Evolutionary conservation across 2,888 invertebrate genomes (phyloP).

Genomic region (Trachelus tabidus): DNA sequence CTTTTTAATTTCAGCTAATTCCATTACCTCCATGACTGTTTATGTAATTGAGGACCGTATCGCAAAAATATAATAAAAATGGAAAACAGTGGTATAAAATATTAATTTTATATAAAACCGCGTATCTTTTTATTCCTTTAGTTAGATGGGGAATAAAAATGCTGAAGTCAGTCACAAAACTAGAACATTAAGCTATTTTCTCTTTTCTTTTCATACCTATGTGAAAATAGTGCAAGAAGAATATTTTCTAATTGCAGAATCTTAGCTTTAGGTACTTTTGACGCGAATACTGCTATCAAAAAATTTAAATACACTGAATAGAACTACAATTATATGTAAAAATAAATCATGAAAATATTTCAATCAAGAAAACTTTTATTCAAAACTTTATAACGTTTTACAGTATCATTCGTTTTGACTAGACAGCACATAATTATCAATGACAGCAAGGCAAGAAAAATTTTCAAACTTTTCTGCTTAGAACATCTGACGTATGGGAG

Average conservation of each 20-base stretch:
- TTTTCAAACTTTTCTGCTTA: not conserved
- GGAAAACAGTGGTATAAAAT: constrained; percentile 10
- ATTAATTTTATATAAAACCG: not conserved
- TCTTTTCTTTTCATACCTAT: not conserved
- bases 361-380: not conserved
- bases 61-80: constrained; percentile 12
- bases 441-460: not conserved
- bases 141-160: not conserved
- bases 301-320: not conserved
- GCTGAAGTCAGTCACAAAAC: not conserved
- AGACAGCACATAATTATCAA: not conserved
- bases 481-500: not conserved
- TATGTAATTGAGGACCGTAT: not conserved
- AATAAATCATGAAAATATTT: not conserved
- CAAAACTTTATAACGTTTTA: not conserved
- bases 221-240: not conserved
- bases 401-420: not conserved
- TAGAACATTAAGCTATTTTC: not conserved
- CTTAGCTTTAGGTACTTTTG: not conserved
- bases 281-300: not conserved
- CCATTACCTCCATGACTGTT: constrained; percentile 25
- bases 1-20: constrained; percentile 26
- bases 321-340: not conserved
- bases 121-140: not conserved
- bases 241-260: not conserved